Percentiles rank a stretch among this genome's conserved stretches.
These are phyloP conservation scores for Indicator indicator DNA, from an alignment of 2,113 vertebrate species.

Conservation along the genomic window DNA sequence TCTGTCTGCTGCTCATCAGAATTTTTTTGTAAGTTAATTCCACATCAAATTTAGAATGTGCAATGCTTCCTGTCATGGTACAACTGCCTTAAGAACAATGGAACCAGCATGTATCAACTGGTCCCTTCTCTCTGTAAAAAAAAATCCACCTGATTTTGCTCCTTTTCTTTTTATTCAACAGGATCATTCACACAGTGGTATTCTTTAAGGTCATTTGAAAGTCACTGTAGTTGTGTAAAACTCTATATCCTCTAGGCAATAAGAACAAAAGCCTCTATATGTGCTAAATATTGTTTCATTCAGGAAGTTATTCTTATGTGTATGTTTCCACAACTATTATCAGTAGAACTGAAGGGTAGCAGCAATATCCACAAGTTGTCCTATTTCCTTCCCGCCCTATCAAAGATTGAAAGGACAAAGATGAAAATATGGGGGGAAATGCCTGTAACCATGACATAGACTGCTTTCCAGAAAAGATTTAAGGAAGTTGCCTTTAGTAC, in stretches of 20 bases:
- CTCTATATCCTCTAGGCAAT: neutral
- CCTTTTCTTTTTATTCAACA: neutral
- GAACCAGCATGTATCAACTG: neutral
- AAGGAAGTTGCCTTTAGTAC: constrained; percentile 58
- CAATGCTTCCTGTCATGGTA: constrained; percentile 61
- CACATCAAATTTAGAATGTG: constrained; percentile 18
- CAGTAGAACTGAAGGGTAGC: constrained; percentile 71
- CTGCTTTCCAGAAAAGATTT: constrained; percentile 62
- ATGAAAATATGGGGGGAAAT: constrained; percentile 77
- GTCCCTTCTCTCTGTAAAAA: neutral
- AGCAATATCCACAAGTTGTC: constrained; percentile 80
- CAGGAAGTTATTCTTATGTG: constrained; percentile 85
- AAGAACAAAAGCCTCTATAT: constrained; percentile 52
- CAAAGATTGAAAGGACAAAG: constrained; percentile 82
- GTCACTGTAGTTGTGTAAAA: neutral
- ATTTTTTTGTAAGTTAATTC: neutral
- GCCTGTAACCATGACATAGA: constrained; percentile 70
- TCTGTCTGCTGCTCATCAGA: neutral
- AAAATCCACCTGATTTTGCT: neutral
- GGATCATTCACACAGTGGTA: neutral
- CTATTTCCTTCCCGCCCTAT: constrained; percentile 79
- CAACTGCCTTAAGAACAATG: constrained; percentile 21
- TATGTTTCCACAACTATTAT: constrained; percentile 85
- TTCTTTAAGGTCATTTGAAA: neutral
- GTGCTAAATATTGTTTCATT: constrained; percentile 74